Percentiles rank a stretch among this genome's conserved stretches.
phyloP scores from a whole-genome alignment of 2,113 vertebrate genomes.

The Sminthopsis crassicaudata region DNA sequence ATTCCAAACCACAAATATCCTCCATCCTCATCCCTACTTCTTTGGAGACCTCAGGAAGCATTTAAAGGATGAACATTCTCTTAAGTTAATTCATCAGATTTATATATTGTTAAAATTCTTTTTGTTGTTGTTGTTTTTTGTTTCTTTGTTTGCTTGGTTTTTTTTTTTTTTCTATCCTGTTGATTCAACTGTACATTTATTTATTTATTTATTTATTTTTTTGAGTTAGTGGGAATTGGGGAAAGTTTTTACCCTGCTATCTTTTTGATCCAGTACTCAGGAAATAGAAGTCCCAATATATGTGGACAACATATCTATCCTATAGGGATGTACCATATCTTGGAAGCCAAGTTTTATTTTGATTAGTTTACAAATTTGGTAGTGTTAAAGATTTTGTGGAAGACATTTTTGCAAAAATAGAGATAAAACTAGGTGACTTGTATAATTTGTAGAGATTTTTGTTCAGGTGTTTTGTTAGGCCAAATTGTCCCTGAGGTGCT shows the following conservation, averaged over 20 bases:
- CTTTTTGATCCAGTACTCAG: not conserved
- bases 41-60: too few species aligned
- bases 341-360: not conserved
- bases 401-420: not conserved
- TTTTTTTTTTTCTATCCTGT: too few species aligned
- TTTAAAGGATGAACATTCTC: too few species aligned
- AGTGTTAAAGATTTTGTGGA: not conserved
- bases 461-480: not conserved
- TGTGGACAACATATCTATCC: not conserved
- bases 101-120: too few species aligned
- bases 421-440: not conserved
- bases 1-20: too few species aligned
- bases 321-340: not conserved
- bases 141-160: too few species aligned
- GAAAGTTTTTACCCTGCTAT: not conserved
- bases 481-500: not conserved
- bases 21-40: too few species aligned
- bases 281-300: not conserved
- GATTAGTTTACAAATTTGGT: not conserved
- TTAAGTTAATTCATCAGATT: too few species aligned
- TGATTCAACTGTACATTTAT: not conserved
- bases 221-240: not conserved
- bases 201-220: not conserved
- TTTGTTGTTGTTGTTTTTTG: too few species aligned
- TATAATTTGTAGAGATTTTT: not conserved